Evolutionary conservation across 2,888 invertebrate species (phyloP).

Genomic region (Crepidodera aurea): DNA sequence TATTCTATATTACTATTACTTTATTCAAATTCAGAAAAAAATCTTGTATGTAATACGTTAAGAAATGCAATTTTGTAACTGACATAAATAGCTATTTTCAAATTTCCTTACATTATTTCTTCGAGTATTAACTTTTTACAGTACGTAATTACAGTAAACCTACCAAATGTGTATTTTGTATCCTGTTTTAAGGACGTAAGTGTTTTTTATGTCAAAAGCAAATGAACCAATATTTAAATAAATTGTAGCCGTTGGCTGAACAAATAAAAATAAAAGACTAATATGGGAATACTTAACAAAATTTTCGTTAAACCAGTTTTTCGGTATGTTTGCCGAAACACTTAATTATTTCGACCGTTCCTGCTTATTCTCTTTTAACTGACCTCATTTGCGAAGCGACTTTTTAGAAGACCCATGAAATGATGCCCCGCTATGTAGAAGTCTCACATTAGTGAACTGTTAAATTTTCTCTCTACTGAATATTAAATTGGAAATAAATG

Average conservation of each 20-base stretch:
- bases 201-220: background rate
- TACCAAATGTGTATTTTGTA: no score
- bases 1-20: no score
- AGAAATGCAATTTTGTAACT: no score
- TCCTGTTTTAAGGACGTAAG: no score
- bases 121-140: no score
- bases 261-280: conserved; percentile 4
- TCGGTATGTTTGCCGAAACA: conserved; percentile 9
- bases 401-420: conserved; percentile 15
- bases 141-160: no score
- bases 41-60: no score
- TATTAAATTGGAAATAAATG: conserved; percentile 9
- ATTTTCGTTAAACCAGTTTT: conserved; percentile 7
- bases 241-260: background rate
- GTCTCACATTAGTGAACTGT: conserved; percentile 17
- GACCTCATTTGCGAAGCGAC: conserved; percentile 8
- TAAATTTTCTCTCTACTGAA: conserved; percentile 14
- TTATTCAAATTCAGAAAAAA: no score
- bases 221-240: conserved; percentile 6
- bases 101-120: no score
- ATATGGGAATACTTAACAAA: conserved; percentile 2
- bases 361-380: conserved; percentile 13
- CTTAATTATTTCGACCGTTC: conserved; percentile 10
- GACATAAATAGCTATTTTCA: no score
- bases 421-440: background rate